Evolutionary conservation across 2,113 vertebrate genomes (phyloP).

Genomic region (Benitochromis conjunctus): DNA sequence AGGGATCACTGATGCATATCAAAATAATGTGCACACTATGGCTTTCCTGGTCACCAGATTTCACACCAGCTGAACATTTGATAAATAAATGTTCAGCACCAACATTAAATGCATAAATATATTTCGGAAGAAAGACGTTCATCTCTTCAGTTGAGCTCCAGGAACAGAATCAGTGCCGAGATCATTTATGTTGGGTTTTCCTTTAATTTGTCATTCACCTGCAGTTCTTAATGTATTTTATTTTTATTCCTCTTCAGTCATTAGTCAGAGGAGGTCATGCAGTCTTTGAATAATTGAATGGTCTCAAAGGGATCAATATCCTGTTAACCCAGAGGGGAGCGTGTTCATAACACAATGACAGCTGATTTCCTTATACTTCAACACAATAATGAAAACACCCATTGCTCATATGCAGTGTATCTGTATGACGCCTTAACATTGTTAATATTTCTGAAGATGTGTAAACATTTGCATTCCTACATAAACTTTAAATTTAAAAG

Average conservation of each 20-base stretch:
- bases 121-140: background rate
- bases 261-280: background rate
- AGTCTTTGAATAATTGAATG: conserved; percentile 1
- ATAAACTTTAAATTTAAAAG: background rate
- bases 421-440: background rate
- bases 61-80: background rate
- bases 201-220: background rate
- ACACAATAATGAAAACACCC: background rate
- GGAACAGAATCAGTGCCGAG: background rate
- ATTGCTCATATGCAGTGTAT: background rate
- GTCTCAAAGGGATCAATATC: conserved; percentile 21
- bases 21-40: background rate
- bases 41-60: background rate
- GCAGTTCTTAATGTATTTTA: background rate
- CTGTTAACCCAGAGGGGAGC: background rate
- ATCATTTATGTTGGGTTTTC: background rate
- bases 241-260: background rate
- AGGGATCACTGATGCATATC: background rate
- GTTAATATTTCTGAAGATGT: background rate
- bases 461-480: background rate
- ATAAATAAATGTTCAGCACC: background rate
- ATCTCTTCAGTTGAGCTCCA: background rate
- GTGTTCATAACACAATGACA: conserved; percentile 6
- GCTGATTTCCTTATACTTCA: background rate
- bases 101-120: background rate